These are phyloP conservation scores for Chloebia gouldiae DNA, from an alignment of 2,113 vertebrate species.

Conservation along the genomic window DNA sequence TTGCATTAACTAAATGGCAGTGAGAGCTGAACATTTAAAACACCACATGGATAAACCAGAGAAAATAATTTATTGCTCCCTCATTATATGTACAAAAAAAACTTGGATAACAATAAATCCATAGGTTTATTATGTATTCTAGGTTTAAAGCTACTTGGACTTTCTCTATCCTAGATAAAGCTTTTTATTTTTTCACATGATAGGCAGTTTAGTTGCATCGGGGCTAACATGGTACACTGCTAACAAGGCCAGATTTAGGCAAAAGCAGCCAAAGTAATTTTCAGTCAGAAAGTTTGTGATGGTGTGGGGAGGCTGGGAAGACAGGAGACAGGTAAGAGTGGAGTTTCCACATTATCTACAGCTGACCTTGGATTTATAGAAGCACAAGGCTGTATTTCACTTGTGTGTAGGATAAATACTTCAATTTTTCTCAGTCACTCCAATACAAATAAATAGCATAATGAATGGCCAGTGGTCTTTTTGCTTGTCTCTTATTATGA, in stretches of 20 bases:
- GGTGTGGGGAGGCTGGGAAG: rapidly evolving
- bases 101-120: neutral
- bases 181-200: neutral
- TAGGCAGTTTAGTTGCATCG: neutral
- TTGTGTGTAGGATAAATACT: neutral
- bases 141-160: neutral
- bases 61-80: neutral
- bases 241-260: neutral
- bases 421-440: neutral
- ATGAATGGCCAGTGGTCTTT: neutral
- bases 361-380: neutral
- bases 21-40: neutral
- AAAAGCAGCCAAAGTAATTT: neutral
- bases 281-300: neutral
- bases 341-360: neutral
- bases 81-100: neutral
- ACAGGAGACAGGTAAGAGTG: neutral
- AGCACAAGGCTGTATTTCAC: neutral
- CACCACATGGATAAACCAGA: neutral
- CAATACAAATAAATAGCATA: neutral
- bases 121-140: neutral
- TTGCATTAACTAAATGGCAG: neutral
- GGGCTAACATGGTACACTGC: neutral
- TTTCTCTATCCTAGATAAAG: neutral
- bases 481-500: neutral